Conservation (phyloP, 2,113 vertebrate species). For the Polypterus bichir region DNA sequence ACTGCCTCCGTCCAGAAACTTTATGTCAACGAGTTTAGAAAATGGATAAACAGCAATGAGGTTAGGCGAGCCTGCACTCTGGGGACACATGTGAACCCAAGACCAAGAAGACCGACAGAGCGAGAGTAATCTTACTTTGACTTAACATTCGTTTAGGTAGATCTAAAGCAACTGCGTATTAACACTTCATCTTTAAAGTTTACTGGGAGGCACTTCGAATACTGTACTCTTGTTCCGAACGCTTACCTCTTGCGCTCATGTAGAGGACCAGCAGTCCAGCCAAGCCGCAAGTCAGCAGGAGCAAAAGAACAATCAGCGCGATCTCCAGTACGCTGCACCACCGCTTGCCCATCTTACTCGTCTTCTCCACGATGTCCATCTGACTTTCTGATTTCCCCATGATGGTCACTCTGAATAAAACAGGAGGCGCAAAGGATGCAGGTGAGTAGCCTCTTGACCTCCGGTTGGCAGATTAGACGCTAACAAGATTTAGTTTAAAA, state of each 20-base stretch:
- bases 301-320: conserved; percentile 62
- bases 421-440: conserved; percentile 13
- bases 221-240: not conserved
- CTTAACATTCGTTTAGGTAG: not conserved
- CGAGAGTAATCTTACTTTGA: not conserved
- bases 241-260: conserved; percentile 59
- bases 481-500: conserved; percentile 21
- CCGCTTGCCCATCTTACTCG: conserved; percentile 52
- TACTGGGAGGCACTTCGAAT: not conserved
- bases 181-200: not conserved
- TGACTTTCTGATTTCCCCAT: conserved; percentile 85
- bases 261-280: conserved; percentile 71
- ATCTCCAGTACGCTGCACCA: conserved; percentile 59
- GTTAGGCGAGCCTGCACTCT: too few relatives aligned
- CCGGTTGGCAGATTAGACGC: conserved; percentile 27
- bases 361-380: conserved; percentile 80
- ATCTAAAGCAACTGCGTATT: not conserved
- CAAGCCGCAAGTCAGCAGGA: conserved; percentile 68
- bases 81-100: too few relatives aligned
- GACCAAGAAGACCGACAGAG: too few relatives aligned
- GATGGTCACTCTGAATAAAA: conserved; percentile 42
- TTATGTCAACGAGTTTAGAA: too few relatives aligned
- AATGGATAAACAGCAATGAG: too few relatives aligned
- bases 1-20: too few relatives aligned
- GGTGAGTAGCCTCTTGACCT: conserved; percentile 23